phyloP scores from a whole-genome alignment of 2,113 vertebrate genomes.

The Pycnonotus jocosus region DNA sequence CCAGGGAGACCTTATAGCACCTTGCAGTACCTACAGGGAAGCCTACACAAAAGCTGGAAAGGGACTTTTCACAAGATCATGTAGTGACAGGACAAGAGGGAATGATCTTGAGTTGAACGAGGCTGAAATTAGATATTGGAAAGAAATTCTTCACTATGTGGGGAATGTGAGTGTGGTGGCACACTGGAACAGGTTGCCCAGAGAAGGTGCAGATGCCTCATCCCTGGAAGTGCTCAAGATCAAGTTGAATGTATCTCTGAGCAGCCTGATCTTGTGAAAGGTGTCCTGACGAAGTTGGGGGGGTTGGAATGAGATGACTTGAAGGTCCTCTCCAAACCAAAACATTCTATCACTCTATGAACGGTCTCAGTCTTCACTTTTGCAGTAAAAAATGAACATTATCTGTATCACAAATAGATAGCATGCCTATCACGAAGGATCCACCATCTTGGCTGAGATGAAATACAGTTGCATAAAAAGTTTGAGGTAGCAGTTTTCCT shows the following conservation, averaged over 20 bases:
- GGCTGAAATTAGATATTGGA: not conserved
- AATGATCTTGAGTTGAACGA: not conserved
- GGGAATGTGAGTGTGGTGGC: not conserved
- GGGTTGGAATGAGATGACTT: fast-evolving
- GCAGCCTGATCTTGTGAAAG: not conserved
- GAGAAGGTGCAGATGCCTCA: not conserved
- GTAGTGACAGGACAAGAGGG: not conserved
- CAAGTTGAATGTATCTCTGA: not conserved
- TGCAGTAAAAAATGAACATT: not conserved
- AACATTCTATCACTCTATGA: not conserved
- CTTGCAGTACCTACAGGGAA: not conserved
- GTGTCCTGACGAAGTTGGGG: not conserved
- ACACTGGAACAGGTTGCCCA: not conserved
- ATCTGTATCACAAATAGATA: not conserved
- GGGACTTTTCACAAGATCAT: not conserved
- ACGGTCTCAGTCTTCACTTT: not conserved
- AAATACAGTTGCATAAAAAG: not conserved
- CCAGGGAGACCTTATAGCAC: not conserved
- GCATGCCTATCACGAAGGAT: not conserved
- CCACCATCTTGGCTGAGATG: not conserved
- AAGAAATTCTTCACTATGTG: not conserved
- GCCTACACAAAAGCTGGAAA: not conserved
- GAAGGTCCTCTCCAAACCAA: not conserved
- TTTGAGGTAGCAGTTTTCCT: not conserved
- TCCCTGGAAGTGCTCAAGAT: not conserved